Conservation (phyloP, 2,888 invertebrate genomes). For the Lamproptera curius region DNA sequence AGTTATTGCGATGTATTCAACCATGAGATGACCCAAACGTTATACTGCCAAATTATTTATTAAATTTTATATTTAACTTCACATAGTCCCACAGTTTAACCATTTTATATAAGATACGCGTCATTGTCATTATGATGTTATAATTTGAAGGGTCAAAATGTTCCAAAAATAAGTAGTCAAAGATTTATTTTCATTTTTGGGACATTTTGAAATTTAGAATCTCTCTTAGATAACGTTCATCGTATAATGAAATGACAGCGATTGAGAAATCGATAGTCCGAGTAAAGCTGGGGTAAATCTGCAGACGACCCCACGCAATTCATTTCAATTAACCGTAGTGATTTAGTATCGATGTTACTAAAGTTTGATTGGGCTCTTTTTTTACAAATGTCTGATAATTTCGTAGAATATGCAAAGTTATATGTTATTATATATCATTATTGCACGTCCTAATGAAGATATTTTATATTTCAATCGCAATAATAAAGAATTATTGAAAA, state of each 20-base stretch:
- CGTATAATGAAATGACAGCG: conserved; percentile 34
- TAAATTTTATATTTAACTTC: too few species aligned
- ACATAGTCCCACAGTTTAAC: too few species aligned
- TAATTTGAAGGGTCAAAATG: too few species aligned
- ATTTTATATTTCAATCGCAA: background rate
- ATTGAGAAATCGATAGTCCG: conserved; percentile 45
- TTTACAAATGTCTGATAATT: background rate
- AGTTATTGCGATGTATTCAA: too few species aligned
- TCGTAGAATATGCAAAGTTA: background rate
- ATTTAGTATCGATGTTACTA: conserved; percentile 37
- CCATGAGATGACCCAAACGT: too few species aligned
- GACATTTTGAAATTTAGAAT: too few species aligned
- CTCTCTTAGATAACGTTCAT: too few species aligned
- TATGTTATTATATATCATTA: background rate
- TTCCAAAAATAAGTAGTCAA: too few species aligned
- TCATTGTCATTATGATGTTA: too few species aligned
- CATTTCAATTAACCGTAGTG: conserved; percentile 54
- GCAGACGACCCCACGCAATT: conserved; percentile 47
- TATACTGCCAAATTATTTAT: too few species aligned
- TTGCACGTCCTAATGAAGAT: background rate
- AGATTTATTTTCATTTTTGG: too few species aligned
- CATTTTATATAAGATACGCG: too few species aligned
- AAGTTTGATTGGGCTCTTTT: conserved; percentile 3
- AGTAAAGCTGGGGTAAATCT: conserved; percentile 40
- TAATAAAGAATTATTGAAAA: background rate